These are phyloP conservation scores for Cynaeus angustus DNA, from an alignment of 2,888 invertebrate genomes.

Conservation along the genomic window DNA sequence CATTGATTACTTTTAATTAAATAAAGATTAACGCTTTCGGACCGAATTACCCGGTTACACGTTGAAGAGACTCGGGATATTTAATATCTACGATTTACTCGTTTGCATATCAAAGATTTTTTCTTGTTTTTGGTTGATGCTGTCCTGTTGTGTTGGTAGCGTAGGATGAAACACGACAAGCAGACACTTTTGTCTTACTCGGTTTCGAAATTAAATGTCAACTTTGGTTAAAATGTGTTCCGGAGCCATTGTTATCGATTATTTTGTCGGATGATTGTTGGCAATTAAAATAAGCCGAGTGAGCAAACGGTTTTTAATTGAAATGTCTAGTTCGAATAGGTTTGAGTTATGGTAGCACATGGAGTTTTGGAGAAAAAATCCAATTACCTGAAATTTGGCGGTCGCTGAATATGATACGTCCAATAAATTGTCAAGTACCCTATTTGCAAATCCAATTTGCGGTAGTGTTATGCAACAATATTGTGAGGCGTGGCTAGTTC, in stretches of 20 bases:
- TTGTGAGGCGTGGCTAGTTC: conserved; percentile 39
- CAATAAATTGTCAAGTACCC: conserved; percentile 42
- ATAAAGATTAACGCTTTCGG: conserved; percentile 54
- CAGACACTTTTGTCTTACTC: conserved; percentile 13
- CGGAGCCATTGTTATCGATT: conserved; percentile 12
- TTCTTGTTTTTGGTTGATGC: not conserved
- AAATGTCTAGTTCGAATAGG: conserved; percentile 34
- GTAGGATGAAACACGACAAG: not conserved
- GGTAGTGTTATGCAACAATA: conserved; percentile 38
- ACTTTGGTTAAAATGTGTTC: conserved; percentile 3
- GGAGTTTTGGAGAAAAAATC: conserved; percentile 29
- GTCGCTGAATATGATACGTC: conserved; percentile 26
- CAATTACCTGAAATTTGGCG: conserved; percentile 40
- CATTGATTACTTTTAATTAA: conserved; percentile 57
- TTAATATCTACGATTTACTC: conserved; percentile 1
- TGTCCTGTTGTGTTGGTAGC: not conserved
- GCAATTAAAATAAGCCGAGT: conserved; percentile 40
- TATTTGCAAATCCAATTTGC: conserved; percentile 42
- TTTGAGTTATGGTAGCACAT: conserved; percentile 33
- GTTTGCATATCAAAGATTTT: conserved; percentile 11
- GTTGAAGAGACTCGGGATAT: conserved; percentile 18
- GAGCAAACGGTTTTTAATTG: conserved; percentile 40
- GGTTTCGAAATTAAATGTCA: conserved; percentile 24
- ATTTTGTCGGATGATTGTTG: conserved; percentile 26
- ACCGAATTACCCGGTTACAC: conserved; percentile 31